phyloP scores from a whole-genome alignment of 2,888 invertebrate species.

The Ectemnius cavifrons region DNA sequence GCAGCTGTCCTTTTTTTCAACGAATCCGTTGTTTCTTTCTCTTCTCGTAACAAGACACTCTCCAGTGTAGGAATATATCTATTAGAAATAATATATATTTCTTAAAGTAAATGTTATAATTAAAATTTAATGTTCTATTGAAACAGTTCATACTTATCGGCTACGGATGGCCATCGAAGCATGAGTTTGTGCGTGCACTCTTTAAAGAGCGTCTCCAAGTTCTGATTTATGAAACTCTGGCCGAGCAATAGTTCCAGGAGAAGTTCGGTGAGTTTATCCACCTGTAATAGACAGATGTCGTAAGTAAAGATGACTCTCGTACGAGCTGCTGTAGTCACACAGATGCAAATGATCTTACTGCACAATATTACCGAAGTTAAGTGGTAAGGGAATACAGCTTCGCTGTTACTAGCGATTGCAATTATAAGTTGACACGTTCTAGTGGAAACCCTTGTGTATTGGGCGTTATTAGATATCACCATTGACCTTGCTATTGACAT shows the following conservation, averaged over 20 bases:
- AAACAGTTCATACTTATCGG: constrained; percentile 64
- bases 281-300: constrained; percentile 59
- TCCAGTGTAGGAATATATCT: constrained; percentile 72
- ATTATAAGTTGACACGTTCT: constrained; percentile 75
- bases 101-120: background rate
- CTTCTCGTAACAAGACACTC: constrained; percentile 67
- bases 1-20: constrained; percentile 69
- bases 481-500: constrained; percentile 75
- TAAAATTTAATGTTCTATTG: background rate
- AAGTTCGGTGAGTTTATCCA: constrained; percentile 74
- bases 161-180: constrained; percentile 76
- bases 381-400: constrained; percentile 74
- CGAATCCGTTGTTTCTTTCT: constrained; percentile 62
- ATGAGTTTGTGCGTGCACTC: constrained; percentile 74
- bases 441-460: constrained; percentile 74
- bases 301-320: background rate
- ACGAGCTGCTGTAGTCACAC: background rate
- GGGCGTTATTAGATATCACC: constrained; percentile 76
- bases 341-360: constrained; percentile 27
- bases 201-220: constrained; percentile 73
- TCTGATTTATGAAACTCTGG: constrained; percentile 73
- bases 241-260: constrained; percentile 73
- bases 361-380: constrained; percentile 70
- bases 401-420: constrained; percentile 74
- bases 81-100: constrained; percentile 7